These are phyloP conservation scores for Acheta domesticus DNA, from an alignment of 2,888 invertebrate species.

Conservation along the genomic window DNA sequence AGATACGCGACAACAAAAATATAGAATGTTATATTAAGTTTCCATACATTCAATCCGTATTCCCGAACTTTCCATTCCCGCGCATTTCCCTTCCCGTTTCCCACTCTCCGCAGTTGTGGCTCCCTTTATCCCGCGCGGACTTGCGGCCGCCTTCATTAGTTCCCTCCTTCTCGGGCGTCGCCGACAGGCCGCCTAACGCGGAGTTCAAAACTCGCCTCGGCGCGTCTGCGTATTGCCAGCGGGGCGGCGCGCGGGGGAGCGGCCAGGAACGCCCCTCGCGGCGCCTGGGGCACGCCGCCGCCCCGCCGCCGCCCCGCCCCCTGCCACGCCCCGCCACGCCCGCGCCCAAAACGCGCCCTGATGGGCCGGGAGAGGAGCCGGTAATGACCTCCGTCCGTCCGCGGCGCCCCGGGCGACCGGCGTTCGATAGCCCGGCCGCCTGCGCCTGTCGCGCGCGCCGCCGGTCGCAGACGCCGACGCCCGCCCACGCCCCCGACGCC, in stretches of 20 bases:
- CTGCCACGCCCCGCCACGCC: neutral
- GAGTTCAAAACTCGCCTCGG: neutral
- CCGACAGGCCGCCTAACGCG: neutral
- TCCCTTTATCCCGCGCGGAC: too few species aligned
- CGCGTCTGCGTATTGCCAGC: neutral
- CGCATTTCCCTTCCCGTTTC: too few species aligned
- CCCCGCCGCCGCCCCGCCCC: neutral
- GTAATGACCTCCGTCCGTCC: conserved; percentile 18
- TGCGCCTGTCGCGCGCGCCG: neutral
- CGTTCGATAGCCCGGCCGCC: conserved; percentile 8
- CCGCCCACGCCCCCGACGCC: too few species aligned
- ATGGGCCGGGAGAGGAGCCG: conserved; percentile 4
- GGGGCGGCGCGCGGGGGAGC: neutral
- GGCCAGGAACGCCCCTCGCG: neutral
- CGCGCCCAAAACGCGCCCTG: conserved; percentile 18
- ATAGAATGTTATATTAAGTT: too few species aligned
- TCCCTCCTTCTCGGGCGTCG: neutral
- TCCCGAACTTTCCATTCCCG: too few species aligned
- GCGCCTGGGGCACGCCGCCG: neutral
- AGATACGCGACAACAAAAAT: too few species aligned
- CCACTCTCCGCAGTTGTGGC: too few species aligned
- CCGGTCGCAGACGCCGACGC: too few species aligned
- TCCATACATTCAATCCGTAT: too few species aligned
- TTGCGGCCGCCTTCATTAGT: neutral
- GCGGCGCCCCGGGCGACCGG: neutral